Conservation (phyloP, 2,888 invertebrate genomes). For the Xestia xanthographa region DNA sequence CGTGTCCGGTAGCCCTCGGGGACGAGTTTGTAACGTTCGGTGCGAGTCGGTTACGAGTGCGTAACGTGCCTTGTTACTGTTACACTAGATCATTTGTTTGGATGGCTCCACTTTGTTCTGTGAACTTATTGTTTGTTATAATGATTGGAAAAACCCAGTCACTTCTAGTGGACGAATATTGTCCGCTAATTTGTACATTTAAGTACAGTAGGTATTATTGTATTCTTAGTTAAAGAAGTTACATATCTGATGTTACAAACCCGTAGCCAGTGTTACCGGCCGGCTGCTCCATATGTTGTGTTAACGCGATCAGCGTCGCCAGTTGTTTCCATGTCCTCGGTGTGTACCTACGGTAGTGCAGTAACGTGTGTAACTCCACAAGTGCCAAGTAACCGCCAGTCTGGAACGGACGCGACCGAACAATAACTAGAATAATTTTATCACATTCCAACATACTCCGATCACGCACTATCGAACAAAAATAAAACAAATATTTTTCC, state of each 20-base stretch:
- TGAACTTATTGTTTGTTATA: conserved; percentile 31
- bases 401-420: conserved; percentile 77
- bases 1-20: conserved; percentile 36
- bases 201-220: conserved; percentile 47
- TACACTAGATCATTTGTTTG: conserved; percentile 42
- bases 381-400: conserved; percentile 82
- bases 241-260: conserved; percentile 58
- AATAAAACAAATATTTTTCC: conserved; percentile 74
- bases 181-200: conserved; percentile 43
- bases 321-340: conserved; percentile 52
- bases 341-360: conserved; percentile 44
- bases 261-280: conserved; percentile 38
- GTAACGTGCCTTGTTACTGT: conserved; percentile 56
- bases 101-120: conserved; percentile 29
- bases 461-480: conserved; percentile 68
- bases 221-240: conserved; percentile 39
- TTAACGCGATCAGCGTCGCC: conserved; percentile 52
- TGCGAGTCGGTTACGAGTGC: conserved; percentile 46
- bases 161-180: conserved; percentile 35
- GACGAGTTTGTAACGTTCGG: conserved; percentile 47
- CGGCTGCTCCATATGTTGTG: conserved; percentile 46
- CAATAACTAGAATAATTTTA: conserved; percentile 81
- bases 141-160: conserved; percentile 16
- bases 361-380: conserved; percentile 78
- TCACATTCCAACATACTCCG: conserved; percentile 80